phyloP scores from a whole-genome alignment of 2,888 invertebrate genomes.

The Abrostola triplasia region DNA sequence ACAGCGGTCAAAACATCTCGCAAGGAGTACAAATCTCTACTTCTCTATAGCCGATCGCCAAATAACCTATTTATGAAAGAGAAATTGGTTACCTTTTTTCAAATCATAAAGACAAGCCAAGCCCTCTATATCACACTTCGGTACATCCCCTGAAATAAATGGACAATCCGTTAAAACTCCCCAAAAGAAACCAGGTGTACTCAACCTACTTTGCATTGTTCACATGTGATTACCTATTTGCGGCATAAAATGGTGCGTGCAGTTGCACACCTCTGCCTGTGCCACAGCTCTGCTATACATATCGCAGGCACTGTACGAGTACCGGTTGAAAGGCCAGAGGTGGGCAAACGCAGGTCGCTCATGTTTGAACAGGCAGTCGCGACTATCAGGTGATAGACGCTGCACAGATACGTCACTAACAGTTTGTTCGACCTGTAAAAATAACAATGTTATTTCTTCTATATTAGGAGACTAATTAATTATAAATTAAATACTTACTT shows the following conservation, averaged over 20 bases:
- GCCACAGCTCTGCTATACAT: constrained; percentile 88
- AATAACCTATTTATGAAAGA: too few species aligned
- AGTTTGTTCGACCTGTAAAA: constrained; percentile 87
- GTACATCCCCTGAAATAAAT: constrained; percentile 75
- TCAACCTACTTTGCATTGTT: too few species aligned
- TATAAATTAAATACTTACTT: constrained; percentile 64
- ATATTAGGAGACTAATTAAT: too few species aligned
- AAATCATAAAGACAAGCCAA: constrained; percentile 87
- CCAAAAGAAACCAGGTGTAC: not conserved
- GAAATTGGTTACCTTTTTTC: constrained; percentile 66
- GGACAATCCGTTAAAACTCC: not conserved
- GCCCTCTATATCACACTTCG: constrained; percentile 86
- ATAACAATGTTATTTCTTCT: not conserved
- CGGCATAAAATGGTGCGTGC: constrained; percentile 90
- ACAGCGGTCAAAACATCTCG: too few species aligned
- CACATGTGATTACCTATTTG: constrained; percentile 77
- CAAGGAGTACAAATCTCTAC: too few species aligned
- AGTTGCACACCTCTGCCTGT: constrained; percentile 88
- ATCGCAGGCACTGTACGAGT: constrained; percentile 89
- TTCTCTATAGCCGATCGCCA: too few species aligned
- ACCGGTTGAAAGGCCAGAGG: constrained; percentile 83
- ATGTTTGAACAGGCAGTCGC: constrained; percentile 88
- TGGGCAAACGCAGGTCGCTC: constrained; percentile 81
- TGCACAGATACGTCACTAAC: constrained; percentile 88
- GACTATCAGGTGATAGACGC: constrained; percentile 78